A percentile compares a stretch with the other conserved stretches of the same genome.
Conservation (phyloP, 2,888 invertebrate species). For the Cheilosia impressa region DNA sequence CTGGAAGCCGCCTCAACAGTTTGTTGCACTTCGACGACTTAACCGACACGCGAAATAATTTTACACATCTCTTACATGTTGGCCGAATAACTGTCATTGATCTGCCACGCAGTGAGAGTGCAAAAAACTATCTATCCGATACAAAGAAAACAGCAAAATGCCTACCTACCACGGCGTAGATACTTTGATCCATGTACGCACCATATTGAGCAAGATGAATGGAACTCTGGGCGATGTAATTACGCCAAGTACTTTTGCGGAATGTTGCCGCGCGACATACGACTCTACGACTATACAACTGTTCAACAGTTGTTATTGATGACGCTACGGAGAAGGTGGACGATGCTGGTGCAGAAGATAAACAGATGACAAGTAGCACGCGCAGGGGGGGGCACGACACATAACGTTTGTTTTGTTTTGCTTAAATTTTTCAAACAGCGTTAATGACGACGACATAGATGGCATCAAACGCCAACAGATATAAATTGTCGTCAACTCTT, state of each 20-base stretch:
- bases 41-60: constrained; percentile 43
- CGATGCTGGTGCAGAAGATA: constrained; percentile 5
- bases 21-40: constrained; percentile 53
- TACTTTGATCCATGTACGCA: constrained; percentile 32
- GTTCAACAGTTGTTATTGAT: constrained; percentile 52
- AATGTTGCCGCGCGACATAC: constrained; percentile 49
- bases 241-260: constrained; percentile 55
- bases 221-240: constrained; percentile 50
- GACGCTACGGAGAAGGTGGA: constrained; percentile 23
- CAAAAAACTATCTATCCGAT: constrained; percentile 19
- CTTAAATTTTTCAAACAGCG: constrained; percentile 21
- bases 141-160: constrained; percentile 31
- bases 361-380: constrained; percentile 1
- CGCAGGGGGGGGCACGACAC: not conserved
- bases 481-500: constrained; percentile 36
- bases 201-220: constrained; percentile 56
- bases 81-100: constrained; percentile 63
- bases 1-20: constrained; percentile 15
- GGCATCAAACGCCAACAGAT: constrained; percentile 31
- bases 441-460: constrained; percentile 28
- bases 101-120: constrained; percentile 61
- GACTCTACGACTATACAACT: too few species aligned
- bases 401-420: constrained; percentile 46
- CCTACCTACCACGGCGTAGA: constrained; percentile 8
- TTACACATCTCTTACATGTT: constrained; percentile 24